Conservation (phyloP, 2,888 invertebrate genomes). For the Hydropsyche betteni region DNA sequence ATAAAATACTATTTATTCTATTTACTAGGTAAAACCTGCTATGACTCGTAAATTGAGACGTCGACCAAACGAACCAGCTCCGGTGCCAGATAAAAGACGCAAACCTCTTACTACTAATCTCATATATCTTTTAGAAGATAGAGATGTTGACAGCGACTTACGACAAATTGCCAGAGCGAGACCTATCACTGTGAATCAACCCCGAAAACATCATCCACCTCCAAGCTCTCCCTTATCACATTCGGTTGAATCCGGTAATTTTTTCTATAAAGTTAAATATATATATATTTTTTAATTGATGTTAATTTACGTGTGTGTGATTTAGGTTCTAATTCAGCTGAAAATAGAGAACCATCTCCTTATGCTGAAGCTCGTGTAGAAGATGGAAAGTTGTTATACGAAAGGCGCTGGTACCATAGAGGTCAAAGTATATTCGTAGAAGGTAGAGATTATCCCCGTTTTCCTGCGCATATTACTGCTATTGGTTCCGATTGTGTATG, state of each 20-base stretch:
- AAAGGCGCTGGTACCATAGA: constrained; percentile 94
- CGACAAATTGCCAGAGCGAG: constrained; percentile 74
- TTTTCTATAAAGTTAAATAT: background rate
- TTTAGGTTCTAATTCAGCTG: constrained; percentile 43
- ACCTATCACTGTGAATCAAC: constrained; percentile 40
- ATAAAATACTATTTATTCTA: constrained; percentile 23
- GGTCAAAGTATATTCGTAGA: constrained; percentile 93
- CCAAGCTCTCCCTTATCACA: constrained; percentile 53
- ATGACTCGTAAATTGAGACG: constrained; percentile 92
- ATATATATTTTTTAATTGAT: background rate
- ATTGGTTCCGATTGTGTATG: constrained; percentile 89
- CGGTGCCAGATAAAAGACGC: constrained; percentile 86
- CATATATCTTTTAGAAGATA: constrained; percentile 88
- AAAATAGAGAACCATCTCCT: constrained; percentile 59
- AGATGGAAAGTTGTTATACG: constrained; percentile 93
- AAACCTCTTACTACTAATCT: constrained; percentile 86
- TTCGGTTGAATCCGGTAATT: constrained; percentile 21
- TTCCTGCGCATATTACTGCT: constrained; percentile 89
- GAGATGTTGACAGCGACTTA: constrained; percentile 87
- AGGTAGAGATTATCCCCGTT: constrained; percentile 84
- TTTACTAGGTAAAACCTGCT: constrained; percentile 84
- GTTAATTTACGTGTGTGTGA: background rate
- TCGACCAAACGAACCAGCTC: constrained; percentile 93
- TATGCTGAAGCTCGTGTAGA: constrained; percentile 87
- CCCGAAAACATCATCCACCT: constrained; percentile 54